Conservation (phyloP, 2,888 invertebrate genomes). For the Amphipyra berbera region DNA sequence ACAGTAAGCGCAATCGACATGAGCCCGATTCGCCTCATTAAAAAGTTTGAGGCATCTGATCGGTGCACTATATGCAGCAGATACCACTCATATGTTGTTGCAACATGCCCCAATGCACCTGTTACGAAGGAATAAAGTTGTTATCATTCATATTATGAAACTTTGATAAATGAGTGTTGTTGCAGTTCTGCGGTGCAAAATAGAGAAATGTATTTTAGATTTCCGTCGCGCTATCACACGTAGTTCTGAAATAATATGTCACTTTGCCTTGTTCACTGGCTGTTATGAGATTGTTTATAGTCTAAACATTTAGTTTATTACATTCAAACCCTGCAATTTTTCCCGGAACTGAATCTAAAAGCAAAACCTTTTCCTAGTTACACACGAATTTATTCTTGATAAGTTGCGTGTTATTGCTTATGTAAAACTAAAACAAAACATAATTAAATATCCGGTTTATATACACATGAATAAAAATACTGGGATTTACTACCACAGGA, state of each 20-base stretch:
- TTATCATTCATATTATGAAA: conserved; percentile 80
- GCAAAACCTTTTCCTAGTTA: no score
- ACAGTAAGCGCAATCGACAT: conserved; percentile 60
- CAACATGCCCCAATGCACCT: conserved; percentile 53
- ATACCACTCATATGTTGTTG: conserved; percentile 35
- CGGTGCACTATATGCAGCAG: conserved; percentile 39
- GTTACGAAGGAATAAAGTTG: conserved; percentile 70
- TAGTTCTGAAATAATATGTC: conserved; percentile 37
- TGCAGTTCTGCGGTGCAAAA: conserved; percentile 72
- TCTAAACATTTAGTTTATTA: no score
- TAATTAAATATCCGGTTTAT: no score
- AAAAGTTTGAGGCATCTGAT: conserved; percentile 67
- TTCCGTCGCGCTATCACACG: conserved; percentile 48
- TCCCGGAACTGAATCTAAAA: no score
- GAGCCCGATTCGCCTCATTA: conserved; percentile 71
- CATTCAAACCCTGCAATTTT: no score
- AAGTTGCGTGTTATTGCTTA: no score
- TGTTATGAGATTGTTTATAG: no score
- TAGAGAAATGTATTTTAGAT: conserved; percentile 70
- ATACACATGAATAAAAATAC: no score
- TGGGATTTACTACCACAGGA: not conserved
- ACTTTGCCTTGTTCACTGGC: not conserved
- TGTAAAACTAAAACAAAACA: no score
- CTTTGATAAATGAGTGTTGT: conserved; percentile 81
- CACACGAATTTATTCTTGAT: no score